Evolutionary conservation across 2,113 vertebrate species (phyloP).

Genomic region (Mionectes macconnelli): DNA sequence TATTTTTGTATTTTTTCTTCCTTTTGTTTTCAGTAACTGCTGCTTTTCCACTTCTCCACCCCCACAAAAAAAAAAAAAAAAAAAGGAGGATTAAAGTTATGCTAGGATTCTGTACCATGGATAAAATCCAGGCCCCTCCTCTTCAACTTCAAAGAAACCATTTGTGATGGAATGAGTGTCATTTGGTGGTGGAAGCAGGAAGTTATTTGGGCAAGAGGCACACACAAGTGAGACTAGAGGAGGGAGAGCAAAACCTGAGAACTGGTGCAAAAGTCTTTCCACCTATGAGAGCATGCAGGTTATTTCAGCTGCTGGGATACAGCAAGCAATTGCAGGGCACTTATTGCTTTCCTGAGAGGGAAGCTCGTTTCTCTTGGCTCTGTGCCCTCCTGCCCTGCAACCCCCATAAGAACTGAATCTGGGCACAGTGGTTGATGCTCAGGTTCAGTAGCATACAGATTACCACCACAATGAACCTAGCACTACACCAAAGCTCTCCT

Average conservation of each 20-base stretch:
- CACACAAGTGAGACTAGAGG: not conserved
- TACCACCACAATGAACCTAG: not conserved
- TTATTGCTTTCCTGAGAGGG: not conserved
- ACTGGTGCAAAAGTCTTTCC: not conserved
- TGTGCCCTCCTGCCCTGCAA: not conserved
- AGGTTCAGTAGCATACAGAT: fast-evolving
- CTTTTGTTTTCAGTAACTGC: not conserved
- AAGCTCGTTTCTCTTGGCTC: not conserved
- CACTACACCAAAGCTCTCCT: not conserved
- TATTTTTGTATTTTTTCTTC: not conserved
- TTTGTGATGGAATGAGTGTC: constrained; percentile 36
- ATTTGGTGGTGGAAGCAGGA: constrained; percentile 47
- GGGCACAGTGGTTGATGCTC: not conserved
- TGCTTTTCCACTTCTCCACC: fast-evolving
- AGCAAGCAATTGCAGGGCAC: not conserved
- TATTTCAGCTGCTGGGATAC: not conserved
- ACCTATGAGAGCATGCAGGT: fast-evolving
- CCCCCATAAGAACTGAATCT: fast-evolving
- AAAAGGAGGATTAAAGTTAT: not conserved
- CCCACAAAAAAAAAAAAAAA: fast-evolving
- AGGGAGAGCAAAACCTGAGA: not conserved
- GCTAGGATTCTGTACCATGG: not conserved
- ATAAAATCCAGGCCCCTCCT: constrained; percentile 15
- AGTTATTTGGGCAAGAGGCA: not conserved
- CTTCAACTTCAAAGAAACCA: not conserved